These are phyloP conservation scores for Philopotamus ludificatus DNA, from an alignment of 1,140 invertebrate genomes.

Conservation along the genomic window DNA sequence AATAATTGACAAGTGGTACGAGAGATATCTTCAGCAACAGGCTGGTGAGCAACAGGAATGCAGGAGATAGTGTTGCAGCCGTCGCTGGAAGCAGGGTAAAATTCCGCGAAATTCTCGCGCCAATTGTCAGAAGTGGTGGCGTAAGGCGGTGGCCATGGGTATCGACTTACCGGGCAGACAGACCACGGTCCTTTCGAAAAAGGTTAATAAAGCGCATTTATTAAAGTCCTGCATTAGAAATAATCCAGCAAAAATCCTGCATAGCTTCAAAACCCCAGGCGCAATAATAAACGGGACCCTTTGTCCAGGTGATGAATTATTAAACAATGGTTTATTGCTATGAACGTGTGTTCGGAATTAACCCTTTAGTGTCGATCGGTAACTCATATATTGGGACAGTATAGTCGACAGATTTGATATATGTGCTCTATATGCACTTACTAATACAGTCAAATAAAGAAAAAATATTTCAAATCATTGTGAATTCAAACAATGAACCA, in stretches of 20 bases:
- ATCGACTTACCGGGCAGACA: conserved; percentile 19
- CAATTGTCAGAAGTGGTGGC: conserved; percentile 22
- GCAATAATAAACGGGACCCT: background rate
- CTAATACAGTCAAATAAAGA: no score
- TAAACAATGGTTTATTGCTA: no score
- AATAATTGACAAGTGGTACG: background rate
- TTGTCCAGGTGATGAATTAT: conserved; percentile 7
- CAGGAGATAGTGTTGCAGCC: conserved; percentile 13
- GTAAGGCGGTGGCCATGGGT: conserved; percentile 32
- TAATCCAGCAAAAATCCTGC: background rate
- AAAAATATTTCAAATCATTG: no score
- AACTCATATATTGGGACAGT: no score
- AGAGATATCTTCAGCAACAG: background rate
- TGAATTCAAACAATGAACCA: no score
- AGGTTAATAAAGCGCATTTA: no score
- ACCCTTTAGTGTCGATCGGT: no score
- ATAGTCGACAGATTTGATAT: no score
- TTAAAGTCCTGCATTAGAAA: no score
- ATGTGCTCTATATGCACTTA: no score
- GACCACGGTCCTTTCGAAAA: no score
- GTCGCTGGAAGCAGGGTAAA: conserved; percentile 6
- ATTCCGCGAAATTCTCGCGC: conserved; percentile 32
- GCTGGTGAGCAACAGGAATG: conserved; percentile 29
- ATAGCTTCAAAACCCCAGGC: conserved; percentile 7
- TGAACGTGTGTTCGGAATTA: no score